A percentile compares a stretch with the other conserved stretches of the same genome.
These are phyloP conservation scores for Carlito syrichta DNA, from an alignment of 2,113 vertebrate genomes.

Conservation along the genomic window DNA sequence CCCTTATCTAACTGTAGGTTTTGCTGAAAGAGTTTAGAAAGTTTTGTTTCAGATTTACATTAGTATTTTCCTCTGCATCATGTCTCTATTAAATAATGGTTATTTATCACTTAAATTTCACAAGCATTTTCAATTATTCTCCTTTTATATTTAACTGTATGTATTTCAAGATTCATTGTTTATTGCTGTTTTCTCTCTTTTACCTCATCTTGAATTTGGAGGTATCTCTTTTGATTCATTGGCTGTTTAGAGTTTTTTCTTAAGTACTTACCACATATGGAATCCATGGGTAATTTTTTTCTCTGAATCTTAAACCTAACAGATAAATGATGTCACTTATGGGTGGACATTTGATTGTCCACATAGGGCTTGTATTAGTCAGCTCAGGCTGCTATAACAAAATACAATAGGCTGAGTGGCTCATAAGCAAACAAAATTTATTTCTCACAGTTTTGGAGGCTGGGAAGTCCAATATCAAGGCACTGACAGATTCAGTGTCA, in stretches of 20 bases:
- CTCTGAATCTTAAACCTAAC: neutral
- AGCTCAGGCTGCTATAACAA: neutral
- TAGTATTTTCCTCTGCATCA: neutral
- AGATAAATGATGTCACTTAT: neutral
- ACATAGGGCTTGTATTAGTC: neutral
- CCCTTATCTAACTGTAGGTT: neutral
- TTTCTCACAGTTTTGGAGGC: neutral
- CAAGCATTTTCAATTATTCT: neutral
- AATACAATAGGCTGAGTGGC: neutral
- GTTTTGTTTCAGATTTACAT: neutral
- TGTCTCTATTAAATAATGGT: neutral
- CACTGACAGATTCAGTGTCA: neutral
- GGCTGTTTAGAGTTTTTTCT: neutral
- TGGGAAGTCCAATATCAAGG: neutral
- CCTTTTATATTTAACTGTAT: neutral
- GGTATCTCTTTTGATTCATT: neutral
- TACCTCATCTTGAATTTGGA: neutral
- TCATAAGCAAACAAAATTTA: neutral
- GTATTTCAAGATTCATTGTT: neutral
- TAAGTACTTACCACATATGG: neutral
- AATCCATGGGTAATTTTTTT: neutral
- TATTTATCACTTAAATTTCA: neutral
- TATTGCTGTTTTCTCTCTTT: neutral
- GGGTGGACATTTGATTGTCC: neutral
- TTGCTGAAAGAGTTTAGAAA: neutral